phyloP scores from a whole-genome alignment of 2,113 vertebrate species.

The Coptodon bakossiorum region DNA sequence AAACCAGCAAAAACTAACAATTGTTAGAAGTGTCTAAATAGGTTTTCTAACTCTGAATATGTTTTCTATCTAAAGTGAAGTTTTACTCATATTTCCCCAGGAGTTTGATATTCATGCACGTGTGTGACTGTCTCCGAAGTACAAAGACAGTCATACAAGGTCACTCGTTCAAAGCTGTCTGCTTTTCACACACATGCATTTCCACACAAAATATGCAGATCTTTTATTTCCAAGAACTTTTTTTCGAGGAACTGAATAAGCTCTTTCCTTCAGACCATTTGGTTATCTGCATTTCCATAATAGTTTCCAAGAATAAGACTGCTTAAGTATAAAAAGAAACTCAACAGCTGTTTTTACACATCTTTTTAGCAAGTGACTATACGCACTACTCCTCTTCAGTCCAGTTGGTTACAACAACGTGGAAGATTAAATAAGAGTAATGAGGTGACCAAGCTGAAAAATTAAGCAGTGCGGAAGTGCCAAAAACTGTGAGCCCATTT shows the following conservation, averaged over 20 bases:
- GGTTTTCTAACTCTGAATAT: neutral
- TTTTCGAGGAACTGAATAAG: neutral
- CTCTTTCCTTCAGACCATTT: neutral
- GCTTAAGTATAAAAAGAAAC: neutral
- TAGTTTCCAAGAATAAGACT: neutral
- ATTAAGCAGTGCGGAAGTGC: rapidly evolving
- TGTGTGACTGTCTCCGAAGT: neutral
- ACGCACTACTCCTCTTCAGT: neutral
- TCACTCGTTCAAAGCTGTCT: neutral
- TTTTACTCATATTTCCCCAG: neutral
- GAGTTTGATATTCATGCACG: neutral
- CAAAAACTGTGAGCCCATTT: neutral
- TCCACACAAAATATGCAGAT: neutral
- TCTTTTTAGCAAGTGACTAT: rapidly evolving
- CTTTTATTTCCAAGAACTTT: neutral
- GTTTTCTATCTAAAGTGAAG: neutral
- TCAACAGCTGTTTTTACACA: neutral
- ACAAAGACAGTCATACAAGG: neutral
- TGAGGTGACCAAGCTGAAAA: neutral
- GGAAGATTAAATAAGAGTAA: neutral
- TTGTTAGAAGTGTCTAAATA: neutral
- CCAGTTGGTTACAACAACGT: neutral
- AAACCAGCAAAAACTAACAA: neutral
- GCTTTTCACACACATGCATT: neutral
- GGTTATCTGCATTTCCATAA: neutral